These are phyloP conservation scores for Perizoma affinitatum DNA, from an alignment of 2,888 invertebrate species.

Conservation along the genomic window DNA sequence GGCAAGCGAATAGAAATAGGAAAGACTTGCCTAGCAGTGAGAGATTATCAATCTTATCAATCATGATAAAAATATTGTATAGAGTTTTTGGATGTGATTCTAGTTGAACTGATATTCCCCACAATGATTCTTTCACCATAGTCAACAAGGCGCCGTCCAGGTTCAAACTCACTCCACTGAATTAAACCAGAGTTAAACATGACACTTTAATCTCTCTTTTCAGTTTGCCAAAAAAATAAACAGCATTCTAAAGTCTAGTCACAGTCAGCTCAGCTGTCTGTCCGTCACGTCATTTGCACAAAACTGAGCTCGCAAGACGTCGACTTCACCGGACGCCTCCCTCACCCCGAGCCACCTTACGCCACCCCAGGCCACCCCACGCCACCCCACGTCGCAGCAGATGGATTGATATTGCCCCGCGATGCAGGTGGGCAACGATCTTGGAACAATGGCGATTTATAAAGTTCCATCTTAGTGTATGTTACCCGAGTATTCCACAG, in stretches of 20 bases:
- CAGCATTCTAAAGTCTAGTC: background rate
- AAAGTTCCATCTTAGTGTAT: slow-evolving; percentile 35
- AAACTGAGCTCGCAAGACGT: slow-evolving; percentile 78
- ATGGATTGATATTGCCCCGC: slow-evolving; percentile 77
- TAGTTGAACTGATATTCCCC: too few species aligned
- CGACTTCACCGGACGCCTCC: slow-evolving; percentile 52
- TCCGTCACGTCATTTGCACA: slow-evolving; percentile 74
- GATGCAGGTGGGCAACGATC: slow-evolving; percentile 77
- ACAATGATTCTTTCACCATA: too few species aligned
- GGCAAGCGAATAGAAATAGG: too few species aligned
- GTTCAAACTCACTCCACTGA: too few species aligned
- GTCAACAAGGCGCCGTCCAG: too few species aligned
- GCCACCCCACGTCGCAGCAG: slow-evolving; percentile 55
- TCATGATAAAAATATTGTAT: too few species aligned
- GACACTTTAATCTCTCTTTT: too few species aligned
- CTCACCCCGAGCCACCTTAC: slow-evolving; percentile 37
- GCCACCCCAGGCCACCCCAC: slow-evolving; percentile 36
- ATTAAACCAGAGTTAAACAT: too few species aligned
- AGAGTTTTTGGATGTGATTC: too few species aligned
- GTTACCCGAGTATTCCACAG: slow-evolving; percentile 17
- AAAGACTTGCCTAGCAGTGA: too few species aligned
- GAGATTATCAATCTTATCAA: too few species aligned
- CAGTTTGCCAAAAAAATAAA: background rate
- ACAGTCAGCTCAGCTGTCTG: slow-evolving; percentile 22
- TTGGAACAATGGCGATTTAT: slow-evolving; percentile 69